phyloP scores from a whole-genome alignment of 1,140 invertebrate species.

The Melanaphis sacchari region DNA sequence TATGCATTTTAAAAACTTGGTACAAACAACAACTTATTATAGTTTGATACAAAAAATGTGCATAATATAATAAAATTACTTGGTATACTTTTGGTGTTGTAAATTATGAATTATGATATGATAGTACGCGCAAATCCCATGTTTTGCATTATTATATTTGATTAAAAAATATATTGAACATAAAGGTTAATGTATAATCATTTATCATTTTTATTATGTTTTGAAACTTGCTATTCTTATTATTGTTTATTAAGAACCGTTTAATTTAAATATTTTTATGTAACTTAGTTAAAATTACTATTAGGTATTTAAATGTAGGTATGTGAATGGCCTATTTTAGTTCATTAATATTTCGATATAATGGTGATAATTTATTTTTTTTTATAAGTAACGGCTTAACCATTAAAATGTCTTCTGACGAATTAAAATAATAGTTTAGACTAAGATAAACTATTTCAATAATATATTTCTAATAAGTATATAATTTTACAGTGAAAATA shows the following conservation, averaged over 20 bases:
- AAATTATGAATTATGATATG: not conserved
- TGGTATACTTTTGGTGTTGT: not conserved
- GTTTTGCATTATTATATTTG: not conserved
- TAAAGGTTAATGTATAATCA: not conserved
- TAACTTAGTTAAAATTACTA: not conserved
- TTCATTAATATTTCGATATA: not conserved
- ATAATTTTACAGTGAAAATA: not conserved
- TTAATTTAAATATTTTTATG: not conserved
- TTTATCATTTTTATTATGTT: not conserved
- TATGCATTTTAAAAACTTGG: not conserved
- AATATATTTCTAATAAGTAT: not conserved
- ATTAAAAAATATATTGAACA: not conserved
- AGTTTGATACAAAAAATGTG: not conserved
- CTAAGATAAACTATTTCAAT: not conserved
- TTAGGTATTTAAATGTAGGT: not conserved
- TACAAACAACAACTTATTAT: not conserved
- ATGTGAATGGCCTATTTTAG: not conserved
- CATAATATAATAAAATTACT: not conserved
- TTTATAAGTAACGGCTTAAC: not conserved
- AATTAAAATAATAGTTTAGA: not conserved
- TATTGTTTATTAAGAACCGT: not conserved
- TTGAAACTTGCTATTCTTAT: not conserved
- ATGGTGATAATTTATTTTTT: not conserved
- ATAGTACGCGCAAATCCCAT: not conserved
- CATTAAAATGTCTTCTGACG: not conserved